Evolutionary conservation across 2,797 vertebrate genomes (phyloP), one percentile per base, ranked within the genome.

Genomic region (Clamator glandarius): DNA sequence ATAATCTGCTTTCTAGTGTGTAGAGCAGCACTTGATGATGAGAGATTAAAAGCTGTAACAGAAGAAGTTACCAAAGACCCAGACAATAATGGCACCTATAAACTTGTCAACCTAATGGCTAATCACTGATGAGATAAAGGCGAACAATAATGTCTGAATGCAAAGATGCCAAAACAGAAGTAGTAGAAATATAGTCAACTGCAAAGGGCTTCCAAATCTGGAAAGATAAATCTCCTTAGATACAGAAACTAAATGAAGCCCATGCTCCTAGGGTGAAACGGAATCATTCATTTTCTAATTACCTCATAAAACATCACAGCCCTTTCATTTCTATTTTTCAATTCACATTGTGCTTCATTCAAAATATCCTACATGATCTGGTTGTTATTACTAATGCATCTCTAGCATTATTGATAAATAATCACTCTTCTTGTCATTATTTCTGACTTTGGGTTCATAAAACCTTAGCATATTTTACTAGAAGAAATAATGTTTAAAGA

Each of bases 221-320:
- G 79, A 81, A 87, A 62, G 69, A 89, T 72, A 79, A 70, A 86
- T 95, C 86, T 90, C 51, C 58, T 77, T 70, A 39, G 67, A 72
- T 84, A 86, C 72, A 66, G 66, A 24, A 93, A 74, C 11, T 50
- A 90, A 84, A 80, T 33, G 16, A 90, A 66, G 46, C 29, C 12
- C 23, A 62, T 58, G 66, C 17, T 84, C 64, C 66, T 68, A 33
- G 28, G 29, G 24, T 79, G 42, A 76, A 86, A 91, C 16, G 73
- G 46, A 50, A 62, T n/a, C 21, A 72, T 82, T 91, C 29, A 8
- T 36, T 84, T 80, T 89, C 50, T 66, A 88, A 64, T 75, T 61
- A 73, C 33, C 67, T 33, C 9, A 11, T 90, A 58, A 93, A 78
- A 44, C 67, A 23, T 44, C 25, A 26, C 28, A 83, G n/a, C 25